Evolutionary conservation across 2,113 vertebrate genomes (phyloP).

Genomic region (Oophaga pumilio): DNA sequence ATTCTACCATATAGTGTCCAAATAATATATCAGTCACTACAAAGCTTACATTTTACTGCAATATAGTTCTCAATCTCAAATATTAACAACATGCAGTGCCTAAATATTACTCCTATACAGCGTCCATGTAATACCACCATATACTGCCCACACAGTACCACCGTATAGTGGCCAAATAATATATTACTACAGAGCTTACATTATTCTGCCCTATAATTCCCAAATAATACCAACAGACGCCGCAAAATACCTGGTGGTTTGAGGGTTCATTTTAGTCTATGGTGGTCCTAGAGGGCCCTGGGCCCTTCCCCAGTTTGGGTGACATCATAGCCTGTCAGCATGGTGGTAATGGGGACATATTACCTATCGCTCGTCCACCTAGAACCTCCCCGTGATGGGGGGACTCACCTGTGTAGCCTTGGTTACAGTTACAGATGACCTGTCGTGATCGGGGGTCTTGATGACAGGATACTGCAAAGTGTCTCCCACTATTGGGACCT

Average conservation of each 20-base stretch:
- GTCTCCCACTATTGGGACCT: constrained; percentile 79
- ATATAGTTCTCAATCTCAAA: too few species aligned
- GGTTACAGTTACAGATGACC: constrained; percentile 88
- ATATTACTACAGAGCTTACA: too few species aligned
- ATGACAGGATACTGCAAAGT: constrained; percentile 91
- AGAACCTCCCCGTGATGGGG: neutral
- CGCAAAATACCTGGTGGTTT: too few species aligned
- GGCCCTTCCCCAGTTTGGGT: too few species aligned
- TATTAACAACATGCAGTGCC: neutral
- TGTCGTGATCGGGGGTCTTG: constrained; percentile 85
- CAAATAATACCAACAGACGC: too few species aligned
- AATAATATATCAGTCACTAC: too few species aligned
- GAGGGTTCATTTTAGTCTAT: too few species aligned
- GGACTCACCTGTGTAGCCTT: constrained; percentile 87
- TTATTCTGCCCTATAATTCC: too few species aligned
- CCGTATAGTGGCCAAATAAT: neutral
- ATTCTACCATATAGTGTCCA: too few species aligned
- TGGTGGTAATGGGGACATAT: neutral
- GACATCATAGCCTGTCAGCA: too few species aligned
- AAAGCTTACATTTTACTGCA: too few species aligned
- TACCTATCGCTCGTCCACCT: neutral
- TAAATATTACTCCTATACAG: neutral
- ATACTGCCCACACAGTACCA: neutral
- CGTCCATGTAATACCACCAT: neutral
- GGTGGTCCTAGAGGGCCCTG: too few species aligned